Evolutionary conservation across 2,113 vertebrate genomes (phyloP), one percentile per base, ranked within the genome.

Genomic region (Odobenus rosmarus): DNA sequence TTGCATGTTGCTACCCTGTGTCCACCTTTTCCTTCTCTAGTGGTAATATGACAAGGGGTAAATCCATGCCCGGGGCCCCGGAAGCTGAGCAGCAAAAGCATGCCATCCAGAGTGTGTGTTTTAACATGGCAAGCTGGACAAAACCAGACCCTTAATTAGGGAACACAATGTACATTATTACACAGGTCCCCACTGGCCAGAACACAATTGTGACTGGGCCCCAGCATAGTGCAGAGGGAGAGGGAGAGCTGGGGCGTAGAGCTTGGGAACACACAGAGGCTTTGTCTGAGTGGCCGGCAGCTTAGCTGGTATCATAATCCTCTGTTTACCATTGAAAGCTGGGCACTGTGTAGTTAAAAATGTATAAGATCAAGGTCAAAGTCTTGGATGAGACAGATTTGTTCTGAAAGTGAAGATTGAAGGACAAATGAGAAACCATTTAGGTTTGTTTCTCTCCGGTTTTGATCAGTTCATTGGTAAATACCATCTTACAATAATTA

Each of bases 191-290:
- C 13, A 3, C 62, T n/a, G 24, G 69, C 69, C 96, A 97, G 84
- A 90, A 36, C 86, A 96, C 97, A 97, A 82, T 94, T 72, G 91
- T 98, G 90, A 90, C 90, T 90, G 93, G 69, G 33, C 31, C 67
- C 90, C 49, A 5, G 84, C 53, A 16, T 42, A 88, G 69, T 28
- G 74, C 53, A 5, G 74, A 46, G 81, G 46, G 84, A 42, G 93
- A 53, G 57, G 53, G 57, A 64, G 51, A 61, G 0, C 9, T 5
- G 88, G 57, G 62, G 82, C 10, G 42, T 18, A 57, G 80, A 81
- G 59, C 76, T 39, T 31, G 84, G 79, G 55, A 79, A 90, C 94
- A 96, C 93, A 97, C 24, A 97, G 93, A 57, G 53, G 69, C 96
- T 97, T 97, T 98, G 98, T 98, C 90, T 57, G n/a, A 7, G 71